Evolutionary conservation across 2,797 vertebrate genomes (phyloP), one percentile per base, ranked within the genome.

Genomic region (Eidolon dupreanum): DNA sequence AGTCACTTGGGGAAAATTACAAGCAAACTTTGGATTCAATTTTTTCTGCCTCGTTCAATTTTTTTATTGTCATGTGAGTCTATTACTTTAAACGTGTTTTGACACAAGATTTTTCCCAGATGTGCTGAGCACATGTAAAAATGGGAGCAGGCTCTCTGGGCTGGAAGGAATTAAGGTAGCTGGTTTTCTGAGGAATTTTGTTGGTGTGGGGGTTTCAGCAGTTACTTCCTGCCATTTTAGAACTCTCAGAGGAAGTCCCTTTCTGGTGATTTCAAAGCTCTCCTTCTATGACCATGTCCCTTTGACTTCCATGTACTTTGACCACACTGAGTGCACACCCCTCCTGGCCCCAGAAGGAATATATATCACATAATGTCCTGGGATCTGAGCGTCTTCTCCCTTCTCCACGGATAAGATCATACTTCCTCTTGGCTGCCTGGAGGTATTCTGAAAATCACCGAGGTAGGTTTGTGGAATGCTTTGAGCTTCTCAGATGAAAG

Each of bases 401-500:
- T 51, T 38, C 9, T 4, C 22, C 6, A 6, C 5, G 19, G 38
- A 1, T 46, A 19, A 63, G 75, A 43, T 36, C 24, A 3, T 16
- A 20, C 28, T 71, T 73, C 68, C 78, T 51, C 26, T 8, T 2
- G 31, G 36, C 59, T 84, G 73, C 57, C 16, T 28, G 36, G 6
- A 73, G 78, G 33, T 26, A 24, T 71, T 70, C 53, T 88, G 74
- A 94, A 73, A 68, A 73, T 73, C 55, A 66, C 59, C 1, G 1
- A 74, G 71, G 17, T 49, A 41, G 55, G 53, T 78, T 31, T 93
- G 90, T 70, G 83, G 53, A 87, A 86, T 43, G 87, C 78, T 93
- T 78, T 91, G 77, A 93, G 77, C 49, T 24, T 26, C 68, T 93
- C 90, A 90, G 43, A 75, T 71, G 93, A 85, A 82, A 95, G 88